These are phyloP conservation scores for Sylvicapra grimmia DNA, from an alignment of 2,113 vertebrate species.

Conservation along the genomic window DNA sequence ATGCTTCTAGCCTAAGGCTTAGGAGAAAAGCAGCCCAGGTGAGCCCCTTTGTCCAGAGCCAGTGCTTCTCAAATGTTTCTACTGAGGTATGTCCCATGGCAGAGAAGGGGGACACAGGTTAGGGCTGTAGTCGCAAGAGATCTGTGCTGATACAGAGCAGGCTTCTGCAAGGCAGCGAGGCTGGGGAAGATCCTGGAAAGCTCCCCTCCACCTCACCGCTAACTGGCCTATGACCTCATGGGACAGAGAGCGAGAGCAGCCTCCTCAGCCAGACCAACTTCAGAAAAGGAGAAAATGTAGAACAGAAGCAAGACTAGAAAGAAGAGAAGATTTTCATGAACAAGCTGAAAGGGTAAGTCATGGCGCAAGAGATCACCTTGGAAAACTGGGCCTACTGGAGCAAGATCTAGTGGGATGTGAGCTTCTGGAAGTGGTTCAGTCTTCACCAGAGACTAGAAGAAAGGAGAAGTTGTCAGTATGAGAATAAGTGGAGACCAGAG, in stretches of 20 bases:
- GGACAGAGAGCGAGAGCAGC: neutral
- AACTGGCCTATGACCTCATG: neutral
- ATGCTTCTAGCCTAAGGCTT: neutral
- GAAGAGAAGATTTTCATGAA: neutral
- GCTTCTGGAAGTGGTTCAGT: neutral
- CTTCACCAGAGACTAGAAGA: neutral
- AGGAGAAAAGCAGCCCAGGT: neutral
- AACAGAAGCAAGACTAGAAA: neutral
- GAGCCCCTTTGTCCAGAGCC: neutral
- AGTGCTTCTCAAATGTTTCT: neutral
- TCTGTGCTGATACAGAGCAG: neutral
- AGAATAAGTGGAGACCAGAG: neutral
- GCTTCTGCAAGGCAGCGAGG: neutral
- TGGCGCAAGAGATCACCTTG: neutral
- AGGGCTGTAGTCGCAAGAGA: neutral
- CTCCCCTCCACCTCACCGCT: neutral
- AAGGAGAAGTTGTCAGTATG: neutral
- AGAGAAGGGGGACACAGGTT: neutral
- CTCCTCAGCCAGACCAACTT: neutral
- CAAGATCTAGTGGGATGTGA: neutral
- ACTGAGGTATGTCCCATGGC: neutral
- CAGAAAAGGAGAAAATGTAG: neutral
- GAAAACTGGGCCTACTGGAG: neutral
- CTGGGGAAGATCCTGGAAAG: neutral
- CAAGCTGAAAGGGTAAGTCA: neutral